Base-by-base conservation (phyloP, 1,140 invertebrate genomes). In the Trachymyrmex cornetzi region DNA sequence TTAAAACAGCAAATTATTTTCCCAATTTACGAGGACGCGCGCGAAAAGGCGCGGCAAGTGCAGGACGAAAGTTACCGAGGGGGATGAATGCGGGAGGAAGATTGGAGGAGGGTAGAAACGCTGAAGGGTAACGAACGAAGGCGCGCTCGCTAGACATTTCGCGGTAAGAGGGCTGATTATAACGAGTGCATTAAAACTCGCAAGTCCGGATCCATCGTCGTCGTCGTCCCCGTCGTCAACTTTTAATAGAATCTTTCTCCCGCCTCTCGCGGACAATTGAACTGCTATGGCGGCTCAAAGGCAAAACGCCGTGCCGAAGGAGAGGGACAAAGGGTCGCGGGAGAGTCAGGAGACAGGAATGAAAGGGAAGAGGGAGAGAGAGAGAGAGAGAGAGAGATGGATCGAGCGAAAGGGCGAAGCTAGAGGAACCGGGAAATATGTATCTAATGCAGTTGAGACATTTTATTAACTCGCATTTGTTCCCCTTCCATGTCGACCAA, bases 171-270 rank as follows among this genome's bases (percentile, higher is more conserved):
- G 92, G 88, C 92, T 91, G 92, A 93, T 93, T 93, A 93, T 92
- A 90, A 93, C 91, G 89, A 92, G 90, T 92, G 88, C 92, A 93
- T 93, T 93, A 93, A 93, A 93, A 93, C 92, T 93, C 91, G 85
- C 91, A 91, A 93, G 90, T 92, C 91, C 88, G 87, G 87, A 87
- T 91, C 87, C 66, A 85, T 85, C 85, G 82, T 84, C 88, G 82
- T 92, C 63, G 69, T 77, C 89, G 64, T 85, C 53, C 50, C 55
- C 90, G 81, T 87, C 92, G 90, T 93, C 90, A 92, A 93, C 91
- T 93, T 93, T 93, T 93, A 93, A 93, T 93, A 92, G 92, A 92
- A 93, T 93, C 90, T 81, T 82, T 89, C 85, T 69, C 72, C 81
- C 57, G 53, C 72, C 63, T 69, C 72, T 87, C 64, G 80, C 75